These are phyloP conservation scores for Myocastor coypus DNA, from an alignment of 2,113 vertebrate species.

Conservation along the genomic window DNA sequence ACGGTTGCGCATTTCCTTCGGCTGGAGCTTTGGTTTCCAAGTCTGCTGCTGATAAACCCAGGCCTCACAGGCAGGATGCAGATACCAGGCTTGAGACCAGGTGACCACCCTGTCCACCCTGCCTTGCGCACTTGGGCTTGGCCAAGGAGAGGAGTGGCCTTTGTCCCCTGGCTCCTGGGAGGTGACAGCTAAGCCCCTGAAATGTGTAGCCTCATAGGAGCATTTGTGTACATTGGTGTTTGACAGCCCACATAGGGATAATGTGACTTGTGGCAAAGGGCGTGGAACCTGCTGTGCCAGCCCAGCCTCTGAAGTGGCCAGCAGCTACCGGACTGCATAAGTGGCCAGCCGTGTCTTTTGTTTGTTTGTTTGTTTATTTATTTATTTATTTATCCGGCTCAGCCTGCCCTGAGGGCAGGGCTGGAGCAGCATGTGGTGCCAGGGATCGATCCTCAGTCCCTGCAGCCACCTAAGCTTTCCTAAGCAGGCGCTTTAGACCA, in stretches of 20 bases:
- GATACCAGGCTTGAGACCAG: not conserved
- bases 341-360: not conserved
- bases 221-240: not conserved
- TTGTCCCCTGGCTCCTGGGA: not conserved
- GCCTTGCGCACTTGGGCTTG: not conserved
- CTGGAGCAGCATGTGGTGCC: too few species aligned
- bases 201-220: too few species aligned
- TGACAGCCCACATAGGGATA: not conserved
- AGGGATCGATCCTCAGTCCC: too few species aligned
- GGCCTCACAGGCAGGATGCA: not conserved
- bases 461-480: too few species aligned
- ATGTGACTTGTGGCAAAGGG: not conserved
- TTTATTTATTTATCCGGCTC: too few species aligned
- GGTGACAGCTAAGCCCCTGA: not conserved
- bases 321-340: fast-evolving
- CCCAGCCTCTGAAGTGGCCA: not conserved
- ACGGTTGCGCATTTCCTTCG: not conserved
- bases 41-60: not conserved
- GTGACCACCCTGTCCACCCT: fast-evolving
- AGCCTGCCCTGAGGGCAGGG: too few species aligned
- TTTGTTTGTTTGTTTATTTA: too few species aligned
- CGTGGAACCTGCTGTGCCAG: fast-evolving
- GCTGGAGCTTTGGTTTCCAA: not conserved
- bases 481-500: too few species aligned
- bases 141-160: not conserved